Evolutionary conservation across 1,140 invertebrate species (phyloP), one percentile per base, ranked within the genome.

Genomic region (Nylanderia fulva): DNA sequence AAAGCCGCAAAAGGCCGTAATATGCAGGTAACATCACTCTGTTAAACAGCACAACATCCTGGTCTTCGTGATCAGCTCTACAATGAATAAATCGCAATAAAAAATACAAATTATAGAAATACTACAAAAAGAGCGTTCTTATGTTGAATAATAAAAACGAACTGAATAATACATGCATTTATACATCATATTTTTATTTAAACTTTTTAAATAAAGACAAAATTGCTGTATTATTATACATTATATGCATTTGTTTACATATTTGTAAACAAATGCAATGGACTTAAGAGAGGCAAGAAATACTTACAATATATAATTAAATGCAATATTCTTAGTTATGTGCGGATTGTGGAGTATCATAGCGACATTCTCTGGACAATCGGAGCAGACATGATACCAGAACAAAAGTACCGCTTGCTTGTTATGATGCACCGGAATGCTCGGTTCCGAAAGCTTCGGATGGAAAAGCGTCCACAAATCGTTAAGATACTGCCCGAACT

Each of bases 271-370:
- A 61, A 76, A 76, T 61, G 6, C 18, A 76, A 29, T 29, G 15
- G n/a, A 54, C 33, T 0, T 52, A 82, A 45, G 77, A 76, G 74
- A 52, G 13, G 0, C 5, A 56, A 52, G 2, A 33, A 15, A 42
- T 76, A 96, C 97, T 97, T 96, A 99, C 98, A 99, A 95, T 93
- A 99, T 99, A 93, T 99, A 99, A 95, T 99, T 99, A 95, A 99
- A 99, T 88, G 98, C 98, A 94, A 99, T 98, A 92, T 99, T 99
- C 94, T 98, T 99, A 83, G 96, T 98, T 86, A 98, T 97, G 92
- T 97, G 96, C 85, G 96, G 96, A 95, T 98, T 98, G 87, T 97
- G 96, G 75, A 98, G 96, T 88, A 99, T 98, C 45, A 98, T 96
- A 91, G 98, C 96, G 52, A 99, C 96, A 94, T 99, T 99, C 94